These are phyloP conservation scores for Cryptocephalus moraei DNA, from an alignment of 2,888 invertebrate genomes.

Conservation along the genomic window DNA sequence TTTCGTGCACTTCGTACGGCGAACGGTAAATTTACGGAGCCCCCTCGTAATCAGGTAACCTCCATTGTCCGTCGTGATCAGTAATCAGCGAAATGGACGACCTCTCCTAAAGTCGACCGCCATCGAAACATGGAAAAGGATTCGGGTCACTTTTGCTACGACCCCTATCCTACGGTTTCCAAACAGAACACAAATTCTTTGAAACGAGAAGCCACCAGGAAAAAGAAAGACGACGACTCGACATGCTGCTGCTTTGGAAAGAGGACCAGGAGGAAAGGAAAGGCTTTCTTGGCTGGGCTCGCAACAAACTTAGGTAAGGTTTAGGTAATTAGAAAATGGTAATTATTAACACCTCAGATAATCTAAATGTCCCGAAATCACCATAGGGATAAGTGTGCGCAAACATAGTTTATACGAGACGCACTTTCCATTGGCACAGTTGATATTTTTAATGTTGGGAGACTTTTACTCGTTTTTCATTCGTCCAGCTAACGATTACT, in stretches of 20 bases:
- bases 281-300: conserved; percentile 59
- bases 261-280: conserved; percentile 28
- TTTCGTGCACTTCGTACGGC: too few relatives aligned
- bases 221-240: conserved; percentile 25
- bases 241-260: conserved; percentile 32
- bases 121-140: conserved; percentile 22
- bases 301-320: conserved; percentile 55
- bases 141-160: conserved; percentile 39
- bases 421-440: too few relatives aligned
- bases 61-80: too few relatives aligned
- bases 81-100: neutral
- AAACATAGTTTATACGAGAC: too few relatives aligned
- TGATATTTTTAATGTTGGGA: too few relatives aligned
- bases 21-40: too few relatives aligned
- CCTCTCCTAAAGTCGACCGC: conserved; percentile 3
- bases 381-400: too few relatives aligned
- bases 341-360: neutral
- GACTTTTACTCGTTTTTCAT: too few relatives aligned
- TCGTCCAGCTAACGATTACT: too few relatives aligned
- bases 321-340: too few relatives aligned
- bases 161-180: conserved; percentile 35
- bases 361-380: too few relatives aligned
- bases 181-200: conserved; percentile 31
- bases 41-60: too few relatives aligned
- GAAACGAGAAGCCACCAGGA: conserved; percentile 38